Evolutionary conservation across 1,140 invertebrate genomes (phyloP).

Genomic region (Littorina saxatilis): DNA sequence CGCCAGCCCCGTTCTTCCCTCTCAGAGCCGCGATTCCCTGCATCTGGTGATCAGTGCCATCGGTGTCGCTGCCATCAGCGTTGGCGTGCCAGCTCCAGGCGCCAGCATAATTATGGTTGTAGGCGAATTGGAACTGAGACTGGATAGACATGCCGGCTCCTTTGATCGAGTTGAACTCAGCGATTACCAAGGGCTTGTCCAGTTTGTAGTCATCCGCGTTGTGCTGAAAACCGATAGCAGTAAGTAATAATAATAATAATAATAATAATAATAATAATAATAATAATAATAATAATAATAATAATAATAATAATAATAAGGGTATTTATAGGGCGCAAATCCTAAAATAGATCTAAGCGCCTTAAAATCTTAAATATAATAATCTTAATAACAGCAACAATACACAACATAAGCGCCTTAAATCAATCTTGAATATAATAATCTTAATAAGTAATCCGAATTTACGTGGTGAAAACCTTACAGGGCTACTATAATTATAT

Average conservation of each 20-base stretch:
- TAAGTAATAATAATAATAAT: background rate
- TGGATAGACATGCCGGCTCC: constrained; percentile 57
- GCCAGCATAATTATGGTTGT: constrained; percentile 72
- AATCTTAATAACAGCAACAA: no score
- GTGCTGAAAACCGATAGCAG: constrained; percentile 54
- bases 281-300: no score
- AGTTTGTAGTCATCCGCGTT: constrained; percentile 55
- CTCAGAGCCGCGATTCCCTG: constrained; percentile 60
- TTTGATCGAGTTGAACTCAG: constrained; percentile 66
- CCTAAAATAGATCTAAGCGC: no score
- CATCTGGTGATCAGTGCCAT: constrained; percentile 66
- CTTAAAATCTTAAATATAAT: no score
- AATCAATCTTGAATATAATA: no score
- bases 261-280: constrained; percentile 5
- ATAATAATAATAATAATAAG: background rate
- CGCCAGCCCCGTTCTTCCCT: no score
- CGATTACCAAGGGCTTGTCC: constrained; percentile 69
- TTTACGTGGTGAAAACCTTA: no score
- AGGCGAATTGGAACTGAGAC: constrained; percentile 66
- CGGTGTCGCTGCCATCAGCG: constrained; percentile 68
- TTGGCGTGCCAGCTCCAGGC: constrained; percentile 72
- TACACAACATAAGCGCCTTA: no score
- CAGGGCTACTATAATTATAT: no score
- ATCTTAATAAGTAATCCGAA: background rate
- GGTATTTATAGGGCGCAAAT: constrained; percentile 13